These are phyloP conservation scores for Podiceps cristatus DNA, from an alignment of 2,113 vertebrate genomes.

Conservation along the genomic window DNA sequence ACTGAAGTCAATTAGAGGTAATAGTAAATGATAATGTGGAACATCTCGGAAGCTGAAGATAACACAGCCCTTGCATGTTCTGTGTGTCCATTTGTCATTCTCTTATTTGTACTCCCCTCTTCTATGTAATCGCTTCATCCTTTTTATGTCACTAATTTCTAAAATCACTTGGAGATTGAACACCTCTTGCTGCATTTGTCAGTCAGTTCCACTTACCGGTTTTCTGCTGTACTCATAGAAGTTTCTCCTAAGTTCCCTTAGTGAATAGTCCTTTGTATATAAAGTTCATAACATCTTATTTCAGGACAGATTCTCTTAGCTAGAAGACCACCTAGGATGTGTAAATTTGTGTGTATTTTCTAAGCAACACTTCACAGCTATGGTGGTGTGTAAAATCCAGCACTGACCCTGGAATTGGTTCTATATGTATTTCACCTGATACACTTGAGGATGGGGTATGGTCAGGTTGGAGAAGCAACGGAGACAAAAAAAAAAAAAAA, in stretches of 20 bases:
- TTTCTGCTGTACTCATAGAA: neutral
- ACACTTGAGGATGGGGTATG: neutral
- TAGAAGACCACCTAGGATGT: neutral
- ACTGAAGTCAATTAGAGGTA: conserved; percentile 2
- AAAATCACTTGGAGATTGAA: neutral
- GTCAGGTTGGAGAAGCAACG: neutral
- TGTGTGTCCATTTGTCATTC: neutral
- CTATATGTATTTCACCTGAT: neutral
- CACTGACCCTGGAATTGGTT: neutral
- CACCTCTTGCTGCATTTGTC: neutral
- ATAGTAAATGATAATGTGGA: conserved; percentile 15
- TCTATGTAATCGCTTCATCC: neutral
- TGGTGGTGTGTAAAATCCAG: neutral
- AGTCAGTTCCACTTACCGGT: neutral
- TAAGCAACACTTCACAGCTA: neutral
- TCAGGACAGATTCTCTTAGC: neutral
- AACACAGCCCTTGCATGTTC: neutral
- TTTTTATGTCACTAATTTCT: neutral
- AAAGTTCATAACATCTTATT: neutral
- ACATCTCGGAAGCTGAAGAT: neutral
- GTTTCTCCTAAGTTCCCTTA: neutral
- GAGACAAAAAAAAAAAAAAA: no score
- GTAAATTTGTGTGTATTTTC: neutral
- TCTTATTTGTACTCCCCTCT: neutral
- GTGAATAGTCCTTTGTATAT: neutral